Base-by-base conservation (phyloP, 2,888 invertebrate genomes). In the Idaea aversata region DNA sequence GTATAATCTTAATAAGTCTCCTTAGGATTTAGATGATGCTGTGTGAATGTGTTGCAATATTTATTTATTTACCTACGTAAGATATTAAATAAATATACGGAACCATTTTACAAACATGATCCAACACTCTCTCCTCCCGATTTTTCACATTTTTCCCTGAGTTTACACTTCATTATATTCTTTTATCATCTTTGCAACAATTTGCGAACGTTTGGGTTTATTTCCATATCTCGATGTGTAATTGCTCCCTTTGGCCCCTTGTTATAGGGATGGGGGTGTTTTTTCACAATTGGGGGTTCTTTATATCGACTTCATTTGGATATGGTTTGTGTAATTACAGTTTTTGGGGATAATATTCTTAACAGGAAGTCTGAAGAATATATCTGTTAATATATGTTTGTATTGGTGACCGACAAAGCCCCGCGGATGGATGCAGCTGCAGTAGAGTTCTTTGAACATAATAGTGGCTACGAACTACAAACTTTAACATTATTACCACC, bases 191-290 rank as follows among this genome's bases (percentile, higher is more conserved):
- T 47, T 47, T 47, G 7, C 47, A 47, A 47, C 62, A 65, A 65
- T 69, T 65, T 67, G 61, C 63, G 63, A 61, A 62, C 63, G 67
- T 72, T 70, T 59, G 63, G 65, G 68, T 70, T 67, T 65, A 72
- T 72, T 71, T 67, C 67, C 72, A 71, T 72, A 71, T 70, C 68
- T 68, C 61, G 36, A 15, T 63, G 62, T 70, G 70, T 72, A 71
- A 72, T 72, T 72, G 66, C 64, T 61, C 58, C 62, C 47, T 10
- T 13, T 47, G 47, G 47, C 10, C 47, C 13, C 47, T 13, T 47
- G 7, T 7, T 10, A 47, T 6, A 13, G 47, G 47, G 13, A 13
- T 47, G 7, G 47, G 38, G 6, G 47, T 47, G 13, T 47, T 47
- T 47, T 47, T 47, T 47, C 4, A 10, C 6, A 7, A 47, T 47